A percentile compares a stretch with the other conserved stretches of the same genome.
These are phyloP conservation scores for Thymelicus acteon DNA, from an alignment of 2,888 invertebrate genomes.

Conservation along the genomic window DNA sequence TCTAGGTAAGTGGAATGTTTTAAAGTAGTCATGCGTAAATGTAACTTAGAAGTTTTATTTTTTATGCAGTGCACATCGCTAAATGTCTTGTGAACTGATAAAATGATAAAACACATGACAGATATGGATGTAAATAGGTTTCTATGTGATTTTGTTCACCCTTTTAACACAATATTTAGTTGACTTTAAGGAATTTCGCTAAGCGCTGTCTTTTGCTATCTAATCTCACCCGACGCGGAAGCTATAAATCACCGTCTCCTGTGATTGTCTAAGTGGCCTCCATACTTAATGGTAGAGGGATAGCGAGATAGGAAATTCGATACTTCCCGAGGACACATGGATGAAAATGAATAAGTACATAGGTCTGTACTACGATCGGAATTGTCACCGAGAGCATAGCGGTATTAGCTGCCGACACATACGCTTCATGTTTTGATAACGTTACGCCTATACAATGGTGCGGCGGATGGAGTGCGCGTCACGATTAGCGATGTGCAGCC, in stretches of 20 bases:
- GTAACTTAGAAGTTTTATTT: too few species aligned
- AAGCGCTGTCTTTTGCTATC: conserved; percentile 44
- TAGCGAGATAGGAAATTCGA: neutral
- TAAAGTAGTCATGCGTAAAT: too few species aligned
- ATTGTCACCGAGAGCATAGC: conserved; percentile 40
- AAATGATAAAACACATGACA: too few species aligned
- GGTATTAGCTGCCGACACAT: conserved; percentile 37
- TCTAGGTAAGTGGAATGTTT: too few species aligned
- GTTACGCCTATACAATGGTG: conserved; percentile 57
- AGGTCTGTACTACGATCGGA: conserved; percentile 35
- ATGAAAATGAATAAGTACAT: conserved; percentile 40
- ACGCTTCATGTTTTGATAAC: conserved; percentile 48
- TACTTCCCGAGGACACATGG: conserved; percentile 36
- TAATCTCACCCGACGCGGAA: conserved; percentile 51
- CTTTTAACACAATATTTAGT: neutral
- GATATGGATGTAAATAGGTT: too few species aligned
- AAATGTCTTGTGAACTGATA: too few species aligned
- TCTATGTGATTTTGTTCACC: too few species aligned
- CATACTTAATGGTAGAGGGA: conserved; percentile 27
- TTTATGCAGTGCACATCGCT: too few species aligned
- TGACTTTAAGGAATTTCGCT: conserved; percentile 6
- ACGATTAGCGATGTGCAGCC: conserved; percentile 52
- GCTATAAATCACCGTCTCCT: conserved; percentile 50
- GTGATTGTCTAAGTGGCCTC: conserved; percentile 44
- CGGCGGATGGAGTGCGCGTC: conserved; percentile 52